Conservation (phyloP, 2,113 vertebrate genomes). For the Ptilorrhoa leucosticta region DNA sequence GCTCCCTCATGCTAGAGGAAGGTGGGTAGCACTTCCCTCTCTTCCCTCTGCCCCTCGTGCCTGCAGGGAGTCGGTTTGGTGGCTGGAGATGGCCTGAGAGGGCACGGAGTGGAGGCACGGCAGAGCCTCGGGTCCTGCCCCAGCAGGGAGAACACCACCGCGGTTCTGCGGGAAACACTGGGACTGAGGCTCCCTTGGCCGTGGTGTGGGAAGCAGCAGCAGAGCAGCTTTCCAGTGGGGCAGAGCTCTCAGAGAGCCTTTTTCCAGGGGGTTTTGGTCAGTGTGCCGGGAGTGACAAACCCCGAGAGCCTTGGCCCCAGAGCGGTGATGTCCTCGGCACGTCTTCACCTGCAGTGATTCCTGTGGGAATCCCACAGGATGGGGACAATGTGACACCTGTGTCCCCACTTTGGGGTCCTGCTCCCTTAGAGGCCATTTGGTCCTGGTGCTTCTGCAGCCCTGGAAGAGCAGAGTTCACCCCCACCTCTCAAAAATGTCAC, state of each 20-base stretch:
- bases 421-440: fast-evolving
- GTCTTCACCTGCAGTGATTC: not conserved
- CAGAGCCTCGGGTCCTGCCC: not conserved
- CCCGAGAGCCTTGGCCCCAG: not conserved
- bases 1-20: slow-evolving; percentile 26
- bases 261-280: not conserved
- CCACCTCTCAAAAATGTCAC: fast-evolving
- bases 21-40: slow-evolving; percentile 15
- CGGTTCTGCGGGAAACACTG: fast-evolving
- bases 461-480: not conserved
- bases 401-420: not conserved
- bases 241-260: not conserved
- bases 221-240: not conserved
- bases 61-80: not conserved
- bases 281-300: not conserved
- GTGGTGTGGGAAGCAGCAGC: not conserved
- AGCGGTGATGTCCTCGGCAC: not conserved
- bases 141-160: not conserved
- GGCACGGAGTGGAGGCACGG: not conserved
- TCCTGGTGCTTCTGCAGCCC: not conserved
- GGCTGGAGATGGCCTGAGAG: not conserved
- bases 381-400: not conserved
- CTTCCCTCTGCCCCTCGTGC: not conserved
- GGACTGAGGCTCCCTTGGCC: not conserved
- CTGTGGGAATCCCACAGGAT: fast-evolving